Conservation (phyloP, 2,888 invertebrate genomes). For the Siphlonurus alternatus region DNA sequence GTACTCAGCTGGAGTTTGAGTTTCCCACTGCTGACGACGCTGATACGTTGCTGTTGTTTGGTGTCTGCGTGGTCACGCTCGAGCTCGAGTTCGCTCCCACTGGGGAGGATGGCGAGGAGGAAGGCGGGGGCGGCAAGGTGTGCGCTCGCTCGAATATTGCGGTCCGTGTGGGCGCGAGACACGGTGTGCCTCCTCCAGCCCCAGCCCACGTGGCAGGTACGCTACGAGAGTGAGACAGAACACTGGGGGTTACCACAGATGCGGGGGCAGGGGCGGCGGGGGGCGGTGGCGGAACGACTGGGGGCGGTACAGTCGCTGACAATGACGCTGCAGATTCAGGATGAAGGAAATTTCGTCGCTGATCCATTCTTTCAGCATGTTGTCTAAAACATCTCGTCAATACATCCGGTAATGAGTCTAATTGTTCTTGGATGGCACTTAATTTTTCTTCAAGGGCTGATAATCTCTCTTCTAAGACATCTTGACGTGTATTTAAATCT, state of each 20-base stretch:
- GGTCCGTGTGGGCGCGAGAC: conserved; percentile 18
- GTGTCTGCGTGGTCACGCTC: not conserved
- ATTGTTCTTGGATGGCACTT: conserved; percentile 67
- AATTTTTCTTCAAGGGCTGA: conserved; percentile 86
- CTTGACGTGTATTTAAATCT: conserved; percentile 90
- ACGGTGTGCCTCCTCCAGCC: conserved; percentile 19
- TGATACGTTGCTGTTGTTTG: not conserved
- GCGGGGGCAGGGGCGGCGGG: conserved; percentile 32
- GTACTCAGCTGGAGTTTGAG: not conserved
- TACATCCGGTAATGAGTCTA: conserved; percentile 69
- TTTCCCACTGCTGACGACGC: not conserved
- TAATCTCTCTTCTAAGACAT: conserved; percentile 82
- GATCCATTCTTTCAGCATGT: conserved; percentile 53
- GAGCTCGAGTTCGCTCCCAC: not conserved
- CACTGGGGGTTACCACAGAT: no score
- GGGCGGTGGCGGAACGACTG: conserved; percentile 15
- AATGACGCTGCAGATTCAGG: conserved; percentile 62
- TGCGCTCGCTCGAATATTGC: conserved; percentile 2
- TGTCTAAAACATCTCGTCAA: conserved; percentile 53
- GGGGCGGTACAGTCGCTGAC: conserved; percentile 15
- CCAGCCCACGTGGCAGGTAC: conserved; percentile 18
- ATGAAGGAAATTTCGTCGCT: conserved; percentile 69
- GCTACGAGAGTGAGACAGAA: conserved; percentile 20
- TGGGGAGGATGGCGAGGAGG: conserved; percentile 9
- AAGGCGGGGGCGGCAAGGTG: conserved; percentile 8